A percentile compares a stretch with the other conserved stretches of the same genome.
These are phyloP conservation scores for Lochmaea crataegi DNA, from an alignment of 2,888 invertebrate species.

Conservation along the genomic window DNA sequence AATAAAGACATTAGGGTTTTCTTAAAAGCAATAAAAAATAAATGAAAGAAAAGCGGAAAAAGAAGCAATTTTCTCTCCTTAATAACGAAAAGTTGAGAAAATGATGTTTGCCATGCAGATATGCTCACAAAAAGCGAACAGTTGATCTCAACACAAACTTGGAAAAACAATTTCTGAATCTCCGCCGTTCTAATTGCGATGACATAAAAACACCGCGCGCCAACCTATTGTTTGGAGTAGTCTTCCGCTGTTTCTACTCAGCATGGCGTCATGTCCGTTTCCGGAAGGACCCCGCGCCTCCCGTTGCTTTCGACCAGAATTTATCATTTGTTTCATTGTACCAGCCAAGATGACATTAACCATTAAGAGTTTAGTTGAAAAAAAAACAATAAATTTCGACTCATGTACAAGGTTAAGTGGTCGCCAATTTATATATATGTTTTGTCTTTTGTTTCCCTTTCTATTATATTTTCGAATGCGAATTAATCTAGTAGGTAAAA, in stretches of 20 bases:
- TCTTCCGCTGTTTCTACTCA: conserved; percentile 67
- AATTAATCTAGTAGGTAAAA: not conserved
- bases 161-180: conserved; percentile 62
- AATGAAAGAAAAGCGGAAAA: conserved; percentile 41
- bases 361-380: conserved; percentile 50
- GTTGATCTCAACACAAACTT: conserved; percentile 45
- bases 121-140: conserved; percentile 45
- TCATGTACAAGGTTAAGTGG: conserved; percentile 44
- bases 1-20: conserved; percentile 15
- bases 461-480: conserved; percentile 15
- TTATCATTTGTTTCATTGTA: conserved; percentile 60
- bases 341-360: conserved; percentile 53
- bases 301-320: conserved; percentile 52
- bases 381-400: conserved; percentile 49
- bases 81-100: conserved; percentile 56
- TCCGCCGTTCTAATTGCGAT: conserved; percentile 63
- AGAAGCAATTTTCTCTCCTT: conserved; percentile 53
- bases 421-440: conserved; percentile 44
- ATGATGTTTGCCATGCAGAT: conserved; percentile 59
- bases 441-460: conserved; percentile 40
- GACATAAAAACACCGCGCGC: conserved; percentile 64
- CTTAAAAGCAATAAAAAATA: conserved; percentile 17
- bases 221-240: conserved; percentile 65
- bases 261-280: conserved; percentile 68
- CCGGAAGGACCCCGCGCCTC: conserved; percentile 56